Conservation (phyloP, 2,797 vertebrate genomes). For the Avahi laniger region DNA sequence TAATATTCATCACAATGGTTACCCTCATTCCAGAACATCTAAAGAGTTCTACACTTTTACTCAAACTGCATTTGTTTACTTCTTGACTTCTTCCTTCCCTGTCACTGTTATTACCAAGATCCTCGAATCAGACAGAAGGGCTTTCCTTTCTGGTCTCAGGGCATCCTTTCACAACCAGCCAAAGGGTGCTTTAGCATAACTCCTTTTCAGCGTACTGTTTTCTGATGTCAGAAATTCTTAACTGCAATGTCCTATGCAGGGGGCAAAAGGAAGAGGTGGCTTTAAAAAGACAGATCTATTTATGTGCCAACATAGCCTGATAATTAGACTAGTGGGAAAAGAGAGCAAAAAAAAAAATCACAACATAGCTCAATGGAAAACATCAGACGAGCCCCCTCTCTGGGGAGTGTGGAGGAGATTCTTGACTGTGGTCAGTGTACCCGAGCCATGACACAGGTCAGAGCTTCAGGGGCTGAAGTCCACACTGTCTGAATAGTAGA, state of each 20-base stretch:
- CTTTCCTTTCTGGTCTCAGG: not conserved
- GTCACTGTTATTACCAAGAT: not conserved
- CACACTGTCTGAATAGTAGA: not conserved
- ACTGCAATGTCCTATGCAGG: not conserved
- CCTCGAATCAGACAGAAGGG: not conserved
- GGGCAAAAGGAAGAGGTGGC: not conserved
- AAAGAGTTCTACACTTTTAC: not conserved
- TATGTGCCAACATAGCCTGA: not conserved
- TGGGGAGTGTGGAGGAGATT: accelerated
- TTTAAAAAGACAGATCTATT: conserved; percentile 7
- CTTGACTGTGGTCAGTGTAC: not conserved
- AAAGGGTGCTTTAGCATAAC: not conserved
- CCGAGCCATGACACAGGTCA: not conserved
- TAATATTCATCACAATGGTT: not conserved
- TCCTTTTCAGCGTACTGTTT: not conserved
- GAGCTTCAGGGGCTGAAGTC: not conserved
- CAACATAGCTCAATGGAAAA: not conserved
- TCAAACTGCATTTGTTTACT: not conserved
- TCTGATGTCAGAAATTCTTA: not conserved
- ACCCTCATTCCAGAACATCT: not conserved
- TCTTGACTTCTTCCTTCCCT: conserved; percentile 9
- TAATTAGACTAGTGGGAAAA: conserved; percentile 15
- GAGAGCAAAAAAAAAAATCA: not conserved
- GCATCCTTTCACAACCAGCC: not conserved
- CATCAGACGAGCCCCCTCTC: not conserved